Base-by-base conservation (phyloP, 2,888 invertebrate species). In the Arrhopalites spinosus region DNA sequence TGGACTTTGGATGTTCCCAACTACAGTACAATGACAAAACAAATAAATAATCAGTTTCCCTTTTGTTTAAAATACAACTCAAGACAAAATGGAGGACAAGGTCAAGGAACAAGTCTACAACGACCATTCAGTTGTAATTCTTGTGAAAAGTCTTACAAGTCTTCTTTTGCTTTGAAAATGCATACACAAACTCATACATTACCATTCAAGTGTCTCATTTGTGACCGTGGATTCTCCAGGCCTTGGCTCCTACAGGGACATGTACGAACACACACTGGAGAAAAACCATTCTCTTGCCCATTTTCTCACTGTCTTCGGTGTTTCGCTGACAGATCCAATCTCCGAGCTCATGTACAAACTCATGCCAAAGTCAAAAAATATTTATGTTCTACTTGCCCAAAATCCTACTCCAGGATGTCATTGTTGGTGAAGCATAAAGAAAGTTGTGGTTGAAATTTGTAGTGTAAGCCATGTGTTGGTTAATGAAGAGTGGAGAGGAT, bases 231-330 rank as follows among this genome's bases (percentile, higher is more conserved):
- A 7, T 69, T 69, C 30, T 53, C 53, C n/a, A 13, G 69, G 15
- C 69, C 50, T 27, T 69, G 69, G 69, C 69, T 69, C 17, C 69
- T 69, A 2, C 69, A 69, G 27, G 67, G 67, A 13, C 67, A 68
- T 23, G 8, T 68, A 23, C 43, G 67, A 47, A 68, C 67, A 23
- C 67, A 68, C 15, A 68, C 67, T 13, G 67, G 67, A 1, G 67
- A 68, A 45, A 68, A 68, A 47, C 67, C 67, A 45, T 68, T 68
- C 47, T 23, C 45, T 7, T 68, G 67, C 20, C 47, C 5, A 0
- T 36, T 36, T 36, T 36, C n/a, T n/a, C 66, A n/a, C 15, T 66
- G 67, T 47, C 25, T 20, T 23, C 43, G 67, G 27, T 3, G 47
- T 25, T 68, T 68, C 17, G 47, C 47, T 15, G 67, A 68, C 27